Evolutionary conservation across 2,888 invertebrate genomes (phyloP).

Genomic region (Pachydiplax longipennis): DNA sequence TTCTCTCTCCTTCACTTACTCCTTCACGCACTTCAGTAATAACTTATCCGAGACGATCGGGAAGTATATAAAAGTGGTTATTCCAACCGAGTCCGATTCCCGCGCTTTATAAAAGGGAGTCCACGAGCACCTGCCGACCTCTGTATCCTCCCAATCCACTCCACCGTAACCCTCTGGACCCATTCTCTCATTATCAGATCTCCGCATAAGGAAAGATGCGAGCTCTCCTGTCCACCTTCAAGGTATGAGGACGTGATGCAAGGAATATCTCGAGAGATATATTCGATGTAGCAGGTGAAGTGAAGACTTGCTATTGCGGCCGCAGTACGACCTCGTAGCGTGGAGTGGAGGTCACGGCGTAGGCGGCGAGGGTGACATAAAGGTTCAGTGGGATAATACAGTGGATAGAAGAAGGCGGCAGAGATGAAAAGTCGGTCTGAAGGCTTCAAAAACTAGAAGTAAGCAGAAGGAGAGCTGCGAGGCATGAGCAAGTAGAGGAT

Average conservation of each 20-base stretch:
- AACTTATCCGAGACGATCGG: not conserved
- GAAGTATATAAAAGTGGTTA: not conserved
- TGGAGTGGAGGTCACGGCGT: too few relatives aligned
- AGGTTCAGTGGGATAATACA: too few relatives aligned
- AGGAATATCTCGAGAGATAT: not conserved
- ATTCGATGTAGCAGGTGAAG: not conserved
- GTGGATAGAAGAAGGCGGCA: not conserved
- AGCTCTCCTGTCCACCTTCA: not conserved
- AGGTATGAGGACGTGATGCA: not conserved
- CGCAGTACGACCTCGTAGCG: not conserved
- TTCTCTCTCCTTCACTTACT: not conserved
- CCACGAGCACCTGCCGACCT: not conserved
- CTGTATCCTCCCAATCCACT: not conserved
- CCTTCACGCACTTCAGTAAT: not conserved
- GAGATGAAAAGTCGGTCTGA: conserved; percentile 1
- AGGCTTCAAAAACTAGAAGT: not conserved
- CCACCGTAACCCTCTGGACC: not conserved
- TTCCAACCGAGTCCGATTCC: not conserved
- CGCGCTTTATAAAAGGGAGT: not conserved
- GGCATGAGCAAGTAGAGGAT: not conserved
- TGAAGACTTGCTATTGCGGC: not conserved
- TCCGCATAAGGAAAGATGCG: not conserved
- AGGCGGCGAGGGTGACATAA: too few relatives aligned
- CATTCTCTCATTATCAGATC: not conserved
- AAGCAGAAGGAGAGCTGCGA: not conserved